These are phyloP conservation scores for Melieria crassipennis DNA, from an alignment of 2,888 invertebrate genomes.

Conservation along the genomic window DNA sequence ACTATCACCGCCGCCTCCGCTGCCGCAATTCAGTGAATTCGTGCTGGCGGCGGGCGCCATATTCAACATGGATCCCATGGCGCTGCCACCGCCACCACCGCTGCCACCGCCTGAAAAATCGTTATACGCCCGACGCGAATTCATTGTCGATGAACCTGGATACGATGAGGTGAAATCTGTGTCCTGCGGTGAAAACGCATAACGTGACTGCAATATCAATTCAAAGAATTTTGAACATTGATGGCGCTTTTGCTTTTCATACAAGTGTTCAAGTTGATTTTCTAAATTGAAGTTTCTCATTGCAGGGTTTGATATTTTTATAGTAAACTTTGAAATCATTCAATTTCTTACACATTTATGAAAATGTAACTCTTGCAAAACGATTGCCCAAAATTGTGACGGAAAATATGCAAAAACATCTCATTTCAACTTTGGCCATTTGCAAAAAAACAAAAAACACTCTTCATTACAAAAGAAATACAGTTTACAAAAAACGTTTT, in stretches of 20 bases:
- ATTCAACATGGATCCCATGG: slow-evolving; percentile 57
- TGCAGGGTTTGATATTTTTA: slow-evolving; percentile 15
- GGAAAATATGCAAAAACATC: slow-evolving; percentile 19
- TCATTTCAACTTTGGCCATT: slow-evolving; percentile 30
- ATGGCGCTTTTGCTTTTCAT: slow-evolving; percentile 57
- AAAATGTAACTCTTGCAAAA: slow-evolving; percentile 41
- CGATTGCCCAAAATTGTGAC: slow-evolving; percentile 37
- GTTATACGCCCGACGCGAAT: slow-evolving; percentile 62
- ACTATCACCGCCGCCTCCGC: slow-evolving; percentile 51
- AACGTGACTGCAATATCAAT: slow-evolving; percentile 66
- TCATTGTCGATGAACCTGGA: slow-evolving; percentile 61
- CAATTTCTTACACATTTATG: slow-evolving; percentile 27
- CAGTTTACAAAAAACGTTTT: slow-evolving; percentile 24
- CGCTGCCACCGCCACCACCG: slow-evolving; percentile 43
- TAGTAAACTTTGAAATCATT: slow-evolving; percentile 11
- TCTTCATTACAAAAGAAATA: slow-evolving; percentile 32
- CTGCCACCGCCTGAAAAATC: slow-evolving; percentile 58
- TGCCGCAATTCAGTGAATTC: slow-evolving; percentile 54
- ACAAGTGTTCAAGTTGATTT: slow-evolving; percentile 42
- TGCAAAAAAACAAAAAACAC: slow-evolving; percentile 34
- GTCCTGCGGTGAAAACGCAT: slow-evolving; percentile 68
- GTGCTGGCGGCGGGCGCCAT: slow-evolving; percentile 56
- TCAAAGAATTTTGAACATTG: slow-evolving; percentile 59
- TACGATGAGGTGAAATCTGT: slow-evolving; percentile 66
- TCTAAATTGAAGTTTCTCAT: slow-evolving; percentile 14